Evolutionary conservation across 1,140 invertebrate genomes (phyloP).

Genomic region (Camponotus floridanus): DNA sequence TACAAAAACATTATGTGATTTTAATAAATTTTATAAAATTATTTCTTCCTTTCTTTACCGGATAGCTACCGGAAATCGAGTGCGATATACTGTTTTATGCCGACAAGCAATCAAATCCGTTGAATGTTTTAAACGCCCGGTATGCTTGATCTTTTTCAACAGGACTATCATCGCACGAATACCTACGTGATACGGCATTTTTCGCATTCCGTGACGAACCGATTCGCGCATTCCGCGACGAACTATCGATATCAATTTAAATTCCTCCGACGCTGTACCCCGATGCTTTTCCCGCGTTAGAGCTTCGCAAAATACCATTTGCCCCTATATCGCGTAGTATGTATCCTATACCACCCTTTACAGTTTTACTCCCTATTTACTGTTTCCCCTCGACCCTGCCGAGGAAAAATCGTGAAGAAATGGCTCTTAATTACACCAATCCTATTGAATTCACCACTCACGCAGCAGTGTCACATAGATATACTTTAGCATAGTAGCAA

Average conservation of each 20-base stretch:
- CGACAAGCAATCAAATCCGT: neutral
- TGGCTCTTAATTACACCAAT: slow-evolving; percentile 87
- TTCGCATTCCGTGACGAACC: slow-evolving; percentile 69
- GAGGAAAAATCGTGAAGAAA: slow-evolving; percentile 85
- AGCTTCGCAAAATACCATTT: slow-evolving; percentile 61
- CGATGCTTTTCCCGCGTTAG: slow-evolving; percentile 28
- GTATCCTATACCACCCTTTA: slow-evolving; percentile 41
- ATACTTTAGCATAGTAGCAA: slow-evolving; percentile 32
- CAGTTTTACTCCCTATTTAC: slow-evolving; percentile 79
- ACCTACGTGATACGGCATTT: slow-evolving; percentile 47
- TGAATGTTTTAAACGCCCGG: neutral
- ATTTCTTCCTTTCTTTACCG: neutral
- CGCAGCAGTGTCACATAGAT: slow-evolving; percentile 77
- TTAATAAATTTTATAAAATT: neutral
- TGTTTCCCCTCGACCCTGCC: slow-evolving; percentile 75
- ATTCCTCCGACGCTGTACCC: slow-evolving; percentile 72
- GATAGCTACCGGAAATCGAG: neutral
- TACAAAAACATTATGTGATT: neutral
- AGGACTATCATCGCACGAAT: slow-evolving; percentile 13
- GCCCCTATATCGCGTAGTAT: slow-evolving; percentile 33
- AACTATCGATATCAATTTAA: slow-evolving; percentile 79
- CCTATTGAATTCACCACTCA: slow-evolving; percentile 83
- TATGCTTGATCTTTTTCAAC: slow-evolving; percentile 22
- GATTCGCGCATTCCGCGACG: slow-evolving; percentile 71
- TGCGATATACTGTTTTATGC: neutral